Percentiles rank a stretch among this genome's conserved stretches.
Evolutionary conservation across 2,888 invertebrate genomes (phyloP).

Genomic region (Drosophila falleni): DNA sequence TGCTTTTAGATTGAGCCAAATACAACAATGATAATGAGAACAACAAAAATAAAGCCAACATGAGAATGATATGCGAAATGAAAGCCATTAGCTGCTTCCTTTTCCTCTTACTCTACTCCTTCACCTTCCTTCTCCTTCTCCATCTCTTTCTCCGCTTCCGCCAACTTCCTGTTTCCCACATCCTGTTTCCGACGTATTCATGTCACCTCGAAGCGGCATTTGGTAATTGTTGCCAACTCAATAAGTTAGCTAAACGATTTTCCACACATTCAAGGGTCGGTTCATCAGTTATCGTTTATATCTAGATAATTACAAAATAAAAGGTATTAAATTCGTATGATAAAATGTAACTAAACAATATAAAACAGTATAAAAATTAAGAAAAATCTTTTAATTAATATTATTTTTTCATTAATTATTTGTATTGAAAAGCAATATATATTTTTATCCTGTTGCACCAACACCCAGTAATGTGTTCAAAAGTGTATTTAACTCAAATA

Average conservation of each 20-base stretch:
- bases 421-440: too few relatives aligned
- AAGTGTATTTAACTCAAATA: too few relatives aligned
- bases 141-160: neutral
- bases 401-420: too few relatives aligned
- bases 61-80: conserved; percentile 39
- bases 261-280: neutral
- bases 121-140: neutral
- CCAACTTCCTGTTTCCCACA: conserved; percentile 1
- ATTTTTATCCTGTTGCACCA: too few relatives aligned
- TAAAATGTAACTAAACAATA: too few relatives aligned
- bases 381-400: too few relatives aligned
- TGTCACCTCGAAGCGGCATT: conserved; percentile 37
- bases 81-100: conserved; percentile 43
- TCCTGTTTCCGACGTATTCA: conserved; percentile 5
- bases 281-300: neutral
- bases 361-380: too few relatives aligned
- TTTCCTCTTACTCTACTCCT: neutral
- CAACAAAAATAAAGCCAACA: neutral
- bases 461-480: too few relatives aligned
- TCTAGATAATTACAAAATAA: too few relatives aligned
- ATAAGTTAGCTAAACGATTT: conserved; percentile 40
- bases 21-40: conserved; percentile 10
- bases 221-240: conserved; percentile 24
- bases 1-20: conserved; percentile 27
- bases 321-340: too few relatives aligned